Conservation (phyloP, 2,888 invertebrate genomes). For the Cephus runcator region DNA sequence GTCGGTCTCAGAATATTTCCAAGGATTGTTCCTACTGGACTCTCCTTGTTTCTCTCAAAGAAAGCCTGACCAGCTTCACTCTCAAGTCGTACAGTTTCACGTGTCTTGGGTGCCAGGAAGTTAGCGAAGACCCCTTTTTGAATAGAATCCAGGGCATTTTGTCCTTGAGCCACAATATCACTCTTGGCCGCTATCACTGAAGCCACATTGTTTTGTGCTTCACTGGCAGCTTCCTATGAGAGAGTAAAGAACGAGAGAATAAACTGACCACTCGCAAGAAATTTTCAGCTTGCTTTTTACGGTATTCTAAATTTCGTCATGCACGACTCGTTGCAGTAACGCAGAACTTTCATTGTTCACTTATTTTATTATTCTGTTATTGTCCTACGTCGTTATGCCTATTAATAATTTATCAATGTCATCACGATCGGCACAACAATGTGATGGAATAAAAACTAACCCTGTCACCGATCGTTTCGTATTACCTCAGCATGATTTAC, state of each 20-base stretch:
- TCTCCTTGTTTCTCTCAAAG: conserved; percentile 41
- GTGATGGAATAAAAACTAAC: background rate
- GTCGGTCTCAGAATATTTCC: conserved; percentile 67
- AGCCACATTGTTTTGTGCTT: conserved; percentile 44
- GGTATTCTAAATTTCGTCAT: background rate
- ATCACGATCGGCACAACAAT: background rate
- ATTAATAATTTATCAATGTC: conserved; percentile 4
- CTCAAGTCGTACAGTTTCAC: conserved; percentile 50
- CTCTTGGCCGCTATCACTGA: conserved; percentile 41
- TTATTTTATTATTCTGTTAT: background rate
- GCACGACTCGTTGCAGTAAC: background rate
- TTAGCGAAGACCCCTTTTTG: conserved; percentile 3
- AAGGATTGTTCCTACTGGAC: conserved; percentile 39
- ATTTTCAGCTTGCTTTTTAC: background rate
- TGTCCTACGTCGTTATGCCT: background rate
- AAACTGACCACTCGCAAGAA: background rate
- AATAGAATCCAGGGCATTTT: conserved; percentile 11
- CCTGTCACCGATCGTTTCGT: background rate
- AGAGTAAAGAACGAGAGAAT: background rate
- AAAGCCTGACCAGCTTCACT: conserved; percentile 44
- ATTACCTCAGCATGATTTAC: conserved; percentile 57
- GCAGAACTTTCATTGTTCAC: background rate
- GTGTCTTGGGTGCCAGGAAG: conserved; percentile 29
- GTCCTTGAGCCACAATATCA: conserved; percentile 30
- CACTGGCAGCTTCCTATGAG: conserved; percentile 45